Base-by-base conservation (phyloP, 2,113 vertebrate genomes). In the Seriola rivoliana region DNA sequence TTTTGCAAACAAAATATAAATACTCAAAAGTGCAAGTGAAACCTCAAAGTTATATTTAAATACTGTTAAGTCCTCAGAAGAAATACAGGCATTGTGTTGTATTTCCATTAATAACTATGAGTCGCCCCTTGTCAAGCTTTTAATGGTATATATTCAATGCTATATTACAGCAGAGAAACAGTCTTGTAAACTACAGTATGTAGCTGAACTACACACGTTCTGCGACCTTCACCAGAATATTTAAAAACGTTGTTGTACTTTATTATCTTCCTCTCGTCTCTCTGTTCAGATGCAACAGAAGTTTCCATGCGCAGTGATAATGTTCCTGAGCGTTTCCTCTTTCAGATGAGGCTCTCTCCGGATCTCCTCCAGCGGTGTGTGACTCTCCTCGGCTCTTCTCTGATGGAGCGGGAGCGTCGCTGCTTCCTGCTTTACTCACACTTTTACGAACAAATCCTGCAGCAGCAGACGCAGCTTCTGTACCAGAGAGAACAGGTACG, bases 371-470 rank as follows among this genome's bases (percentile, higher is more conserved):
- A 95, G 72, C 72, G 75, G 13, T 95, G 95, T 84, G 90, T 96
- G 36, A 80, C 87, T 7, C 52, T 91, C 17, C 84, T 96, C 63
- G 85, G 92, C 25, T 94, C 92, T 44, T 95, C 94, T 0, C 77
- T 95, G 82, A 94, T 86, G 89, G 94, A 91, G 46, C 93, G 93
- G 80, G 95, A 96, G 75, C 42, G 54, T 48, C 94, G 91, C 85
- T 93, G 84, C 90, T 96, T 96, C 42, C 87, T 95, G 89, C 91
- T 89, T 46, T 95, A 95, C 68, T 96, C 94, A 0, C 92, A 89
- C 88, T 95, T 95, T 82, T 96, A 95, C 1, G 95, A 97, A 85
- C 95, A 95, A 2, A 85, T 95, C 44, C 86, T 95, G 77, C 93
- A 89, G 62, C 95, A 95, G 21, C 11, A 91, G 4, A 93, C 85